Conservation (phyloP, 35 echinoderm and acorn worm genomes). For the Lytechinus variegatus region DNA sequence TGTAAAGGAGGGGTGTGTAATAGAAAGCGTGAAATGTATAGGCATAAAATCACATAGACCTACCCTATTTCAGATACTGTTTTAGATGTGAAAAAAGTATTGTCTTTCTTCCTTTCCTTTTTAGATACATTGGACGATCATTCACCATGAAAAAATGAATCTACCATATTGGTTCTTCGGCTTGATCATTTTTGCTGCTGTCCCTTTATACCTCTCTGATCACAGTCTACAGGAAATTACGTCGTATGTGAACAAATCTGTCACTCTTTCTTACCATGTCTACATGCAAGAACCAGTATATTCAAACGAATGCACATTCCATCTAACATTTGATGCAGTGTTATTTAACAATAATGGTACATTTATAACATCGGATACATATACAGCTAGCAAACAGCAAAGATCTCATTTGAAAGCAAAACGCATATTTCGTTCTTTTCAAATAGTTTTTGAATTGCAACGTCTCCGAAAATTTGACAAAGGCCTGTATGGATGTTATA, state of each 20-base stretch:
- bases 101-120: neutral
- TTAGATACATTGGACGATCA: neutral
- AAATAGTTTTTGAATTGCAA: neutral
- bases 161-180: neutral
- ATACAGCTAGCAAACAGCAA: neutral
- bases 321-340: neutral
- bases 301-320: neutral
- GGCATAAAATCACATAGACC: too few species aligned
- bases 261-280: neutral
- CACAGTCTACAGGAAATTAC: neutral
- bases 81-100: neutral
- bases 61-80: too few species aligned
- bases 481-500: neutral
- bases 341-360: neutral
- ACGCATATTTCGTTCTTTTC: neutral
- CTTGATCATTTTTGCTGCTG: neutral
- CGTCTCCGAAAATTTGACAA: neutral
- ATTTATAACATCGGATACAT: neutral
- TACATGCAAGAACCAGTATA: neutral
- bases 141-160: neutral
- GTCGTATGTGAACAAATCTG: neutral
- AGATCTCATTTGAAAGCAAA: neutral
- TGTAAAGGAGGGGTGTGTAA: too few species aligned
- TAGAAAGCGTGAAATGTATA: too few species aligned
- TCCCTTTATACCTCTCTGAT: neutral